Conservation (phyloP, 1,140 invertebrate species). For the Bombus cullumanus region DNA sequence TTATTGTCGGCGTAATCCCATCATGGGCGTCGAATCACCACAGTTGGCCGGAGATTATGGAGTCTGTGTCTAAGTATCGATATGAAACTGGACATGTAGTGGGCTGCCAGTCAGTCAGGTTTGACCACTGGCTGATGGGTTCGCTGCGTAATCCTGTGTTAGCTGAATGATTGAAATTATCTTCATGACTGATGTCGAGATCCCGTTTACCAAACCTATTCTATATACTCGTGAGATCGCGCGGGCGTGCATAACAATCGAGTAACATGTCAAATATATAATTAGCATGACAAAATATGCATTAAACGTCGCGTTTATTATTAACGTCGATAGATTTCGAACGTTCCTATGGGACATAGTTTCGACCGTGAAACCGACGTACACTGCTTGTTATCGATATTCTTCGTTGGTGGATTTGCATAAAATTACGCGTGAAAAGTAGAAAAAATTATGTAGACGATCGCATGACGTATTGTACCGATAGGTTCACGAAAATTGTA, state of each 20-base stretch:
- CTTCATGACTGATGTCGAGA: constrained; percentile 13
- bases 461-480: too few species aligned
- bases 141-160: background rate
- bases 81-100: constrained; percentile 32
- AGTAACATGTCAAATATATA: background rate
- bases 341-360: background rate
- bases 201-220: background rate
- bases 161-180: constrained; percentile 45
- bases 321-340: background rate
- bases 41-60: constrained; percentile 18
- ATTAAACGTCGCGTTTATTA: constrained; percentile 19
- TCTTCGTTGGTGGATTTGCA: background rate
- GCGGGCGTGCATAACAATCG: background rate
- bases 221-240: background rate
- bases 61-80: constrained; percentile 37
- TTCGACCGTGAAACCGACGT: background rate
- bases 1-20: constrained; percentile 39
- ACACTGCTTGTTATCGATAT: background rate
- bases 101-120: constrained; percentile 27
- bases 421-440: background rate
- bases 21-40: constrained; percentile 10
- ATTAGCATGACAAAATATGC: constrained; percentile 28
- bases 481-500: too few species aligned
- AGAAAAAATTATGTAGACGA: too few species aligned
- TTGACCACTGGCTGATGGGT: constrained; percentile 19